Base-by-base conservation (phyloP, 2,113 vertebrate species). In the Prinia subflava region DNA sequence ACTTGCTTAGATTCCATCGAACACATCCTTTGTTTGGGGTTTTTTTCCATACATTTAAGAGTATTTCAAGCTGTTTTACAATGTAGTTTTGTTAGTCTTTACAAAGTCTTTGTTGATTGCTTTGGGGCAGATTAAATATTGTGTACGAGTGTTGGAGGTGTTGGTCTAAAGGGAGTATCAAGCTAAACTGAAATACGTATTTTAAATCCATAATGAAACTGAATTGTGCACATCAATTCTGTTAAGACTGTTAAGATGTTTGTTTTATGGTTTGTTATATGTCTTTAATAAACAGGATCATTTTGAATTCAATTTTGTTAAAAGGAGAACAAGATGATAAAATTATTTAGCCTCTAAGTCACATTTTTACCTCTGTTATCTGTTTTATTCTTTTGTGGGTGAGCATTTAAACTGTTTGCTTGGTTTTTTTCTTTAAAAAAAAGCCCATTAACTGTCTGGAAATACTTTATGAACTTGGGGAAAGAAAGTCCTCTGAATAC, bases 261-360 rank as follows among this genome's bases (percentile, higher is more conserved):
- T 84, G 50, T 53, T 93, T 93, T 84, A 94, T 86, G 68, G 64
- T 83, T 96, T 97, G 78, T 76, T 75, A 47, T 78, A 80, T 90
- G 77, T 96, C 91, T 96, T 97, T 96, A 97, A 96, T 97, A 97
- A 97, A 95, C 83, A 87, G 73, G 96, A 79, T 87, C 20, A 47
- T n/a, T 90, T 97, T 90, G 56, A 87, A 80, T 92, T 92, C 68
- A 84, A 87, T 92, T 96, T 95, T 92, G 73, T 89, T 95, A 71
- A 59, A 78, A 82, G 44, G 39, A 67, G 91, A 90, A 37, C 20
- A 80, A 86, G 78, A 70, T 57, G 78, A 70, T 57, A 63, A 90
- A 95, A 70, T 86, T 49, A 37, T 83, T 93, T 92, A 57, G 83
- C 71, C 85, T 82, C 46, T 83, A 47, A 44, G 65, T 93, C 91